Evolutionary conservation across 2,888 invertebrate genomes (phyloP).

Genomic region (Actias luna): DNA sequence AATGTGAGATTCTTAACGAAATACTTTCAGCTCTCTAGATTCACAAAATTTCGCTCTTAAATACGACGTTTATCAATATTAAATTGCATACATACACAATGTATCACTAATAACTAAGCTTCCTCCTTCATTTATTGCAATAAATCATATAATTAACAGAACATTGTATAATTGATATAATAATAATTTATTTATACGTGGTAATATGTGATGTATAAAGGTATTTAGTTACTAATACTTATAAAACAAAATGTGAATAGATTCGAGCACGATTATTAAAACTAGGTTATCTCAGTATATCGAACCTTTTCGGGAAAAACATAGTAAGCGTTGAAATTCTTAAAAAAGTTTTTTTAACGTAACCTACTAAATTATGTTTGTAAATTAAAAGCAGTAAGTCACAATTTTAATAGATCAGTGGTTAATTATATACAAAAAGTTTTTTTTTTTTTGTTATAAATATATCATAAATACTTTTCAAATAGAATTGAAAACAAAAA

Average conservation of each 20-base stretch:
- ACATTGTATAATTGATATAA: neutral
- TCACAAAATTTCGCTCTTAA: slow-evolving; percentile 15
- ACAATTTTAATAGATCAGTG: no score
- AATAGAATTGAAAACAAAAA: no score
- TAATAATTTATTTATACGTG: neutral
- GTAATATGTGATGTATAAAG: neutral
- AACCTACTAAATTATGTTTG: no score
- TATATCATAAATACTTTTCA: no score
- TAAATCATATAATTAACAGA: neutral
- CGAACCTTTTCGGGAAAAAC: no score
- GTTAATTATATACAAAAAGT: no score
- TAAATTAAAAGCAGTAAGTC: no score
- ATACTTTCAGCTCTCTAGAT: slow-evolving; percentile 12
- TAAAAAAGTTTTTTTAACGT: no score
- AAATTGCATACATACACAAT: slow-evolving; percentile 10
- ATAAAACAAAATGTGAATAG: neutral
- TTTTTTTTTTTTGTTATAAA: no score
- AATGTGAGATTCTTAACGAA: slow-evolving; percentile 67
- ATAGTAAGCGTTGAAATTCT: no score
- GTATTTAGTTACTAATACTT: neutral
- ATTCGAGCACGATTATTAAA: neutral
- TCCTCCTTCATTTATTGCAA: neutral
- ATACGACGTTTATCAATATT: slow-evolving; percentile 11
- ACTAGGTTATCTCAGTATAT: neutral
- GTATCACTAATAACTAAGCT: neutral